phyloP scores from a whole-genome alignment of 1,140 invertebrate species.

The Orius insidiosus region DNA sequence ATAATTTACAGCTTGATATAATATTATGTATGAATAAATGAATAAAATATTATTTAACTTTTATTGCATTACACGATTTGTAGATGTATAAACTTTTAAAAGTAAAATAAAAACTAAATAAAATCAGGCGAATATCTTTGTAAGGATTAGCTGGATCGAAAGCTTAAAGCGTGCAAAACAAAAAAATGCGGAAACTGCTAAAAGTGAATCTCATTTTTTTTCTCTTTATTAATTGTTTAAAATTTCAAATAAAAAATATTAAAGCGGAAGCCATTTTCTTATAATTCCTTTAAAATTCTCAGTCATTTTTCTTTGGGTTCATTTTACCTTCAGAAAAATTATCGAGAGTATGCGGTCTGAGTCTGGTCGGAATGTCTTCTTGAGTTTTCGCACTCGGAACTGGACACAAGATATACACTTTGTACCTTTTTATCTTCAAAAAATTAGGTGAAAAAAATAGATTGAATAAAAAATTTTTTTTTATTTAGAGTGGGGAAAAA shows the following conservation, averaged over 20 bases:
- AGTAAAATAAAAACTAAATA: no score
- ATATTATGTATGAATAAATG: no score
- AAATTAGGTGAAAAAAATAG: background rate
- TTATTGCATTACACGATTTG: no score
- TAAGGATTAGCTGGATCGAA: no score
- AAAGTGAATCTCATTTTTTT: background rate
- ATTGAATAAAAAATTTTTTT: background rate
- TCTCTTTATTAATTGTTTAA: background rate
- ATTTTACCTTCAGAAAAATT: slow-evolving; percentile 35
- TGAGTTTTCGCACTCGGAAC: slow-evolving; percentile 17
- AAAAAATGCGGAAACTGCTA: no score
- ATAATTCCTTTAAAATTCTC: background rate
- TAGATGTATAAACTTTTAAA: no score
- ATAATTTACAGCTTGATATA: no score
- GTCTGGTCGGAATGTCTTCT: slow-evolving; percentile 18
- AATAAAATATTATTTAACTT: no score
- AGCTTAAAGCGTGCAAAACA: no score
- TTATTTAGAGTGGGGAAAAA: background rate
- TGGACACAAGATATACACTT: slow-evolving; percentile 15
- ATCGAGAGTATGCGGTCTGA: slow-evolving; percentile 28
- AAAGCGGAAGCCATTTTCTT: background rate
- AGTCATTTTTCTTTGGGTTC: slow-evolving; percentile 1
- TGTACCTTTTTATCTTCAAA: background rate
- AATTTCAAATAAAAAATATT: background rate
- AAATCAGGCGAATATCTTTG: no score